Percentiles rank a stretch among this genome's conserved stretches.
Evolutionary conservation across 2,113 vertebrate species (phyloP).

Genomic region (Cryptoleucopteryx plumbea): DNA sequence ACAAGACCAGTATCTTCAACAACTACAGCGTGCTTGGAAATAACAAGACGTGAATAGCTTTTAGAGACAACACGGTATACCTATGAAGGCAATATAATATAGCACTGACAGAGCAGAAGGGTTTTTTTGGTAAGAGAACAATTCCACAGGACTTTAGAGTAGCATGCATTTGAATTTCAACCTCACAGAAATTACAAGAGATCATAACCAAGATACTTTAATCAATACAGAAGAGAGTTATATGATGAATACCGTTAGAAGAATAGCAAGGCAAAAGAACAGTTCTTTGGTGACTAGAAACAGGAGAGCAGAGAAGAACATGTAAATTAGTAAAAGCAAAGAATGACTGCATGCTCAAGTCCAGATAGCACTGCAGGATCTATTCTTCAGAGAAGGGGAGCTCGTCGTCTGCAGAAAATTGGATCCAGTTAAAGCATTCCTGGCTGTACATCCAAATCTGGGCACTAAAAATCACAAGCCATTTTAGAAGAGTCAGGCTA

Average conservation of each 20-base stretch:
- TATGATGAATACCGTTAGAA: background rate
- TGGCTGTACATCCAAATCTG: background rate
- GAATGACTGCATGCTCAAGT: background rate
- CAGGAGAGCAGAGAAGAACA: background rate
- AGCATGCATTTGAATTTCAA: background rate
- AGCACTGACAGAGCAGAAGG: background rate
- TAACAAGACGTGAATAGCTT: background rate
- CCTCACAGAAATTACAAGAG: background rate
- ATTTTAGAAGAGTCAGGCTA: background rate
- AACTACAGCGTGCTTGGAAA: background rate
- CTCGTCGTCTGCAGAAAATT: background rate
- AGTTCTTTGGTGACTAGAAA: background rate
- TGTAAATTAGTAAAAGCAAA: background rate
- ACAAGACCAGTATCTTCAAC: background rate
- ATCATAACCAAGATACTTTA: background rate
- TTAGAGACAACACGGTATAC: background rate
- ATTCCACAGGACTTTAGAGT: background rate
- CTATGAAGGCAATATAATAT: background rate
- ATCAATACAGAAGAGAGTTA: background rate
- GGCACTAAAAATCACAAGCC: background rate
- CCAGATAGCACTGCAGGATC: background rate
- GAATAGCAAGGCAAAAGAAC: background rate
- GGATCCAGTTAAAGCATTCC: background rate
- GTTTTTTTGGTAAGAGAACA: background rate
- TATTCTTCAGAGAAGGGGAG: background rate